phyloP scores from a whole-genome alignment of 2,888 invertebrate species.

The Xylocampa areola region DNA sequence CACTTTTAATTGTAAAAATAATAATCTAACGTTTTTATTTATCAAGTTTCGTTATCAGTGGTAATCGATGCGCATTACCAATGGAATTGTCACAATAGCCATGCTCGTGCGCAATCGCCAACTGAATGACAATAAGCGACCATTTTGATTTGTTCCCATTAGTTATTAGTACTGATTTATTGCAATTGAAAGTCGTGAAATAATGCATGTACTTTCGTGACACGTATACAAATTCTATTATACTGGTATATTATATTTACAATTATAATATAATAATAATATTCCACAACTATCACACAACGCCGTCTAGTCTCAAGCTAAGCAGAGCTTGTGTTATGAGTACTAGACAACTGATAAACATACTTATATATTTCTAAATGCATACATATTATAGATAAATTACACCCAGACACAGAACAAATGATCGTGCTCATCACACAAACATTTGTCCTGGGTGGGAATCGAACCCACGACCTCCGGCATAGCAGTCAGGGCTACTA shows the following conservation, averaged over 20 bases:
- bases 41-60: slow-evolving; percentile 46
- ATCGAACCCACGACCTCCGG: too few relatives aligned
- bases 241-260: slow-evolving; percentile 11
- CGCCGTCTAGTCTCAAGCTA: too few relatives aligned
- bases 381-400: too few relatives aligned
- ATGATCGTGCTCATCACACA: too few relatives aligned
- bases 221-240: slow-evolving; percentile 4
- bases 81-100: slow-evolving; percentile 71
- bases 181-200: slow-evolving; percentile 36
- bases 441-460: too few relatives aligned
- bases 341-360: too few relatives aligned
- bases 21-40: slow-evolving; percentile 29
- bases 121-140: slow-evolving; percentile 67
- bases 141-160: slow-evolving; percentile 64
- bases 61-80: slow-evolving; percentile 71
- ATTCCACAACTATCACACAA: too few relatives aligned
- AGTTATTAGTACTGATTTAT: slow-evolving; percentile 46
- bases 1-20: slow-evolving; percentile 23
- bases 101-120: slow-evolving; percentile 63
- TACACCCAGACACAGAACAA: too few relatives aligned
- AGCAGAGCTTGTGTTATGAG: too few relatives aligned
- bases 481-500: too few relatives aligned
- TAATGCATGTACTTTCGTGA: slow-evolving; percentile 18
- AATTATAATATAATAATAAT: background rate
- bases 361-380: too few relatives aligned